Evolutionary conservation across 2,113 vertebrate genomes (phyloP), one percentile per base, ranked within the genome.

Genomic region (Zingel zingel): DNA sequence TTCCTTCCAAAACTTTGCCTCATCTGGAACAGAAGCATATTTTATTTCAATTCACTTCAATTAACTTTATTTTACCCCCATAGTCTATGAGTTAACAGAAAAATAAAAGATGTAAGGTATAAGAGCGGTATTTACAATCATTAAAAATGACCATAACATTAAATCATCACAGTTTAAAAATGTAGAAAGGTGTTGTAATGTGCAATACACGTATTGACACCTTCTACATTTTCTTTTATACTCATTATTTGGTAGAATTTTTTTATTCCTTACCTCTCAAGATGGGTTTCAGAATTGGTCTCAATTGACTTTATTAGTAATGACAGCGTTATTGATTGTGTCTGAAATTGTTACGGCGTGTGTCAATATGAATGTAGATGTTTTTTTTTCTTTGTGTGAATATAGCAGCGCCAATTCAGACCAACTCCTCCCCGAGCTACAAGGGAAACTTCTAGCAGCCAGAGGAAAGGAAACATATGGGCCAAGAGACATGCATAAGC

Each of bases 401-500:
- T 43, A 23, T 4, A 57, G 51, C 23, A 47, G 13, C 1, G 10
- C 30, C 9, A 53, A 19, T 39, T 77, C 59, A 66, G 65, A 39
- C 33, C 7, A 7, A 66, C 14, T 73, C 51, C 23, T 62, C 43
- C 23, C 39, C 0, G 6, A 19, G 36, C 54, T 73, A 56, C 13
- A 21, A 50, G 2, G 43, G 7, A 39, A 64, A 30, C 33, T 23
- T 71, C 25, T 30, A 45, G 15, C 65, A 73, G 39, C 45, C n/a
- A 15, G 13, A 64, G 13, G 33, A 70, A 77, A 80, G 58, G n/a
- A 85, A 59, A 51, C 36, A 30, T 77, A 33, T 51, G 25, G 19
- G 67, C 77, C 50, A 58, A 62, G 66, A 71, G 56, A 85, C 67
- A 33, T 8, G 27, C 47, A 82, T 58, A 59, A 30, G 33, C 74